Base-by-base conservation (phyloP, 2,113 vertebrate genomes). In the Paradoxurus hermaphroditus region DNA sequence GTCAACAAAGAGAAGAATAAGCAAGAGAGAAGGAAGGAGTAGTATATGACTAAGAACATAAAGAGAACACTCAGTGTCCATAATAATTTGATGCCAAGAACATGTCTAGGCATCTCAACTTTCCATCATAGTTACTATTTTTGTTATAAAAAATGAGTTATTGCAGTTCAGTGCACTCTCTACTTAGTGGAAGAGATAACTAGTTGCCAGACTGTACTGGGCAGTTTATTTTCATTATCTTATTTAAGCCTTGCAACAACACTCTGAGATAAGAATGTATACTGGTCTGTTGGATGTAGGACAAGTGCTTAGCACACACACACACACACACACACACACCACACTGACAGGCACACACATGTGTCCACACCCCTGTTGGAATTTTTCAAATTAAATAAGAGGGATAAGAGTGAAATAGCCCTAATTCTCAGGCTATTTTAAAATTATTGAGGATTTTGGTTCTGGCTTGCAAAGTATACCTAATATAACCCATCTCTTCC, bases 31-130 rank as follows among this genome's bases (percentile, higher is more conserved):
- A 91, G 63, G 53, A 96, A 86, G 39, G 85, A 46, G 44, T 59
- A 91, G 16, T 21, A 93, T 56, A 59, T 91, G 41, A 59, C 14
- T 82, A 97, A 87, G 91, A 94, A 59, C 13, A 95, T 97, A 95
- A 94, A 34, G 78, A 96, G 73, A 96, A 53, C 18, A 68, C 6
- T 87, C 56, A 44, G 21, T 84, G 39, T 86, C 21, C 51, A 3
- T 84, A 67, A 78, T 89, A 86, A 90, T 90, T 87, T 90, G 36
- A 84, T n/a, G 27, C 73, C 78, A 96, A 82, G 62, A 78, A 49
- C 51, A 41, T 34, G 16, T 84, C 68, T 79, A 87, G 63, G 23
- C 25, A 75, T 72, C 10, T 93, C 51, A 59, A 39, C 11, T 91
- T 95, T 83, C 15, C 11, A 49, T 75, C 1, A 59, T 18, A 77